Percentiles rank a stretch among this genome's conserved stretches.
These are phyloP conservation scores for Homarus gammarus DNA, from an alignment of 2,888 invertebrate genomes.

Conservation along the genomic window DNA sequence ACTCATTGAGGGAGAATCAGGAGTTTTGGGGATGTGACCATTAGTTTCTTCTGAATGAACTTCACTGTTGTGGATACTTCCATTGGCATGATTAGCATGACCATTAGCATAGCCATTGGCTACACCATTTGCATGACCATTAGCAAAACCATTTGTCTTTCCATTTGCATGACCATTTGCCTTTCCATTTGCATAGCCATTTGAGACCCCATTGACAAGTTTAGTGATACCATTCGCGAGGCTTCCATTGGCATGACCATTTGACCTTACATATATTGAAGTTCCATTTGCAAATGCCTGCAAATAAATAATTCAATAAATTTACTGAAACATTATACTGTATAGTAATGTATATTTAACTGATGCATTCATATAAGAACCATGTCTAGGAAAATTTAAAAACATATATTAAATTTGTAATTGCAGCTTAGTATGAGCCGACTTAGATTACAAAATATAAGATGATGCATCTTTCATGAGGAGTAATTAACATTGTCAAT, in stretches of 20 bases:
- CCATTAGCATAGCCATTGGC: conserved; percentile 73
- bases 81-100: conserved; percentile 62
- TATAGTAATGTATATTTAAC: no score
- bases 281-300: conserved; percentile 15
- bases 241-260: not conserved
- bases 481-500: no score
- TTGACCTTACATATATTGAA: not conserved
- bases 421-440: no score
- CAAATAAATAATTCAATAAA: not conserved
- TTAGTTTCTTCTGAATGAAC: conserved; percentile 32
- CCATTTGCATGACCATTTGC: conserved; percentile 50
- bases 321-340: not conserved
- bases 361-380: no score
- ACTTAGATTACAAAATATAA: no score
- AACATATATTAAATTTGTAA: no score
- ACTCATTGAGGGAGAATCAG: conserved; percentile 28
- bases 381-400: no score
- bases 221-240: not conserved
- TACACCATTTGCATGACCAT: conserved; percentile 62
- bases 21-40: conserved; percentile 30
- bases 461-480: no score
- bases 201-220: not conserved
- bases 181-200: conserved; percentile 33
- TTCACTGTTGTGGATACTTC: conserved; percentile 20
- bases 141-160: conserved; percentile 56